These are phyloP conservation scores for Mastacembelus armatus DNA, from an alignment of 2,797 vertebrate species.

Conservation along the genomic window DNA sequence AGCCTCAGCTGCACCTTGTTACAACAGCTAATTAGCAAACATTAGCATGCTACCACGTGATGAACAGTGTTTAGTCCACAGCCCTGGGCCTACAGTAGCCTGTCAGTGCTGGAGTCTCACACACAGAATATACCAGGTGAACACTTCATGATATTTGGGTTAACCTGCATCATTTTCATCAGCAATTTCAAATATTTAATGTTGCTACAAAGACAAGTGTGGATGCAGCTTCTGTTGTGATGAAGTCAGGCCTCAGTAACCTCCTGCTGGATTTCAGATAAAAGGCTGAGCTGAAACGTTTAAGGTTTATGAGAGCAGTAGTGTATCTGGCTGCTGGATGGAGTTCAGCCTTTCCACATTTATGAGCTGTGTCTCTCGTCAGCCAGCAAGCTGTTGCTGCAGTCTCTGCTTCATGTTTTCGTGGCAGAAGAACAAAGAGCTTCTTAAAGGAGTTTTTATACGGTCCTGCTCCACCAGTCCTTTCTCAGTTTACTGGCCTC, in stretches of 20 bases:
- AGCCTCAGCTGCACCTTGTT: too few relatives aligned
- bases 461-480: not conserved
- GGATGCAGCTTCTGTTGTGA: not conserved
- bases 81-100: too few relatives aligned
- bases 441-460: not conserved
- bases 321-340: not conserved
- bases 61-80: too few relatives aligned
- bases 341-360: not conserved
- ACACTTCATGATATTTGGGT: too few relatives aligned
- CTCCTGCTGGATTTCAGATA: not conserved
- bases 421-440: constrained; percentile 18
- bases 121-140: too few relatives aligned
- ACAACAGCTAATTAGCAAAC: too few relatives aligned
- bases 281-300: not conserved
- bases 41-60: too few relatives aligned
- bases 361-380: constrained; percentile 4
- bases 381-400: not conserved
- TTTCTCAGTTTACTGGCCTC: not conserved
- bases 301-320: not conserved
- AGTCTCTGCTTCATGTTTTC: not conserved
- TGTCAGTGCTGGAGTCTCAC: too few relatives aligned
- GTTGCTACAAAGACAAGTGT: not conserved
- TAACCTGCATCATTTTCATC: constrained; percentile 12
- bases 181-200: constrained; percentile 24
- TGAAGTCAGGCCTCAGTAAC: not conserved